Base-by-base conservation (phyloP, 2,797 vertebrate species). In the Gila robusta region DNA sequence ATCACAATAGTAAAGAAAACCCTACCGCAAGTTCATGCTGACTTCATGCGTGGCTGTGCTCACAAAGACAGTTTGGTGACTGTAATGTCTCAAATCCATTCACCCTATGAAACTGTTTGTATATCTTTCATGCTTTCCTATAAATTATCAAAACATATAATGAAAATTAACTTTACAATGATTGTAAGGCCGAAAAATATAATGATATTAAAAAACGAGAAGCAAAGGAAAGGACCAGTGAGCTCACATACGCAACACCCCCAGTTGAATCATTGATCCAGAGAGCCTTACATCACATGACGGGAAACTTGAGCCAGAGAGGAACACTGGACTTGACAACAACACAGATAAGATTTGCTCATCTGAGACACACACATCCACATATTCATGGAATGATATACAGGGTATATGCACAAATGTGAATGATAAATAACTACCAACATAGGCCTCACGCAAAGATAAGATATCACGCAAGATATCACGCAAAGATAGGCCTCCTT, bases 211-310 rank as follows among this genome's bases (percentile, higher is more conserved):
- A 52, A 39, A 39, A n/a, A 56, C 44, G 37, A 54, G 66, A 23
- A 70, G 3, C 26, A 64, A 52, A 35, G 49, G 69, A 41, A 82
- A 82, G 66, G 80, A 71, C 32, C 32, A 71, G 44, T 21, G 49
- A 56, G 67, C 69, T 82, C 67, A 71, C 16, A 44, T 72, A 26
- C 35, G 21, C 67, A 82, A 35, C 21, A 91, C 92, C 32, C 32
- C 32, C 32, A 93, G 93, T 19, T 91, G 93, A 94, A 91, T 92
- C 93, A 95, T 95, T 93, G 94, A 96, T 96, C 92, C 32, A 93
- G 90, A 90, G 93, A 92, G 93, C 92, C 93, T 95, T 94, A 94
- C 94, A 94, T 94, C 94, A 94, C 92, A 94, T 72, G 81, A 82
- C 59, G 81, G 93, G 94, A 94, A 95, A 96, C 94, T 91, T 91